phyloP scores from a whole-genome alignment of 2,888 invertebrate genomes.

The Minunthozetes semirufus region DNA sequence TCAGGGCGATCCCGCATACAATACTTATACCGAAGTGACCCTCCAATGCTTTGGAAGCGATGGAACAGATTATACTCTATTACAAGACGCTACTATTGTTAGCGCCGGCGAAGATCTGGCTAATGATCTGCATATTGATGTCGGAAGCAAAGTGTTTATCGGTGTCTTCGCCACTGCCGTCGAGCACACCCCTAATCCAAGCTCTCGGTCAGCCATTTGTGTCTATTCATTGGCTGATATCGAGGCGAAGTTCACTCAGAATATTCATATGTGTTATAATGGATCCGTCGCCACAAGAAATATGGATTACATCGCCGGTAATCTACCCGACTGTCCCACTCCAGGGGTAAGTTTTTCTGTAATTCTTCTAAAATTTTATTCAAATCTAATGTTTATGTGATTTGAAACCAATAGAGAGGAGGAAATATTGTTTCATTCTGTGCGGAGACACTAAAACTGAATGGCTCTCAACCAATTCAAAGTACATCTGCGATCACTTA shows the following conservation, averaged over 20 bases:
- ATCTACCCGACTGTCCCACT: conserved; percentile 81
- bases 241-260: conserved; percentile 86
- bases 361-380: not conserved
- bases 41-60: conserved; percentile 71
- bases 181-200: conserved; percentile 41
- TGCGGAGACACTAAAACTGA: conserved; percentile 83
- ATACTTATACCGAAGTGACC: conserved; percentile 94
- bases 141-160: conserved; percentile 72
- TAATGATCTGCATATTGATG: conserved; percentile 62
- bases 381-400: not conserved
- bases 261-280: conserved; percentile 95
- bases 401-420: conserved; percentile 56
- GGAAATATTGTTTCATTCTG: conserved; percentile 88
- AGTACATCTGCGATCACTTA: conserved; percentile 58
- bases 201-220: conserved; percentile 72
- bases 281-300: conserved; percentile 86
- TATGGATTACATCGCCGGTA: conserved; percentile 83
- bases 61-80: conserved; percentile 67
- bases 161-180: conserved; percentile 61
- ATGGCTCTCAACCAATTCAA: conserved; percentile 75
- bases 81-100: conserved; percentile 85
- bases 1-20: conserved; percentile 87
- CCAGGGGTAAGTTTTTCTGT: conserved; percentile 60
- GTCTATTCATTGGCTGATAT: conserved; percentile 83
- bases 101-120: conserved; percentile 70